Evolutionary conservation across 2,797 vertebrate genomes (phyloP).

Genomic region (Dipus sagitta): DNA sequence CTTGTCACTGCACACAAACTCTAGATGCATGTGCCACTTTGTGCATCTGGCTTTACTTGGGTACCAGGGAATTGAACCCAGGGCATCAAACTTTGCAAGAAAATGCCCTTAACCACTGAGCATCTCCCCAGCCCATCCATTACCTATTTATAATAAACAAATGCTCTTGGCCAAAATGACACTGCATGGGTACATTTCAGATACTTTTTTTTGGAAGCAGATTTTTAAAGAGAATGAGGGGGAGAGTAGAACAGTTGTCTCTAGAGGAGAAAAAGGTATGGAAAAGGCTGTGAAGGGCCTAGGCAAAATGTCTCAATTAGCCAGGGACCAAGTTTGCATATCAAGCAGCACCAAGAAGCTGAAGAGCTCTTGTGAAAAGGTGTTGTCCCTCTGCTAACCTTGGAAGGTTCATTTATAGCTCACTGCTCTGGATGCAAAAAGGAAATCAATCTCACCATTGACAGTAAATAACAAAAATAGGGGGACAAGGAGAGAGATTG

Average conservation of each 20-base stretch:
- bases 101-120: too few relatives aligned
- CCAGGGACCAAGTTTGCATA: background rate
- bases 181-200: background rate
- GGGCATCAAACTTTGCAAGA: too few relatives aligned
- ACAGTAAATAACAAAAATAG: constrained; percentile 29
- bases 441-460: constrained; percentile 63
- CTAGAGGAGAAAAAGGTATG: background rate
- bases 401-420: constrained; percentile 36
- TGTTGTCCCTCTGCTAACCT: background rate
- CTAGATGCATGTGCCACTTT: too few relatives aligned
- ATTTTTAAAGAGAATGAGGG: background rate
- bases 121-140: background rate
- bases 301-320: background rate
- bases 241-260: background rate
- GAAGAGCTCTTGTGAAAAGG: background rate
- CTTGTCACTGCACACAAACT: too few relatives aligned
- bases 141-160: background rate
- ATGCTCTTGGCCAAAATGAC: background rate
- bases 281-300: background rate
- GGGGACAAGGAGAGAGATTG: background rate
- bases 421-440: background rate
- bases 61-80: too few relatives aligned
- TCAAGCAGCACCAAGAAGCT: background rate
- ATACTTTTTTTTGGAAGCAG: background rate
- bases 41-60: too few relatives aligned